Percentiles rank a stretch among this genome's conserved stretches.
These are phyloP conservation scores for Eupithecia pulchellata DNA, from an alignment of 2,888 invertebrate species.

Conservation along the genomic window DNA sequence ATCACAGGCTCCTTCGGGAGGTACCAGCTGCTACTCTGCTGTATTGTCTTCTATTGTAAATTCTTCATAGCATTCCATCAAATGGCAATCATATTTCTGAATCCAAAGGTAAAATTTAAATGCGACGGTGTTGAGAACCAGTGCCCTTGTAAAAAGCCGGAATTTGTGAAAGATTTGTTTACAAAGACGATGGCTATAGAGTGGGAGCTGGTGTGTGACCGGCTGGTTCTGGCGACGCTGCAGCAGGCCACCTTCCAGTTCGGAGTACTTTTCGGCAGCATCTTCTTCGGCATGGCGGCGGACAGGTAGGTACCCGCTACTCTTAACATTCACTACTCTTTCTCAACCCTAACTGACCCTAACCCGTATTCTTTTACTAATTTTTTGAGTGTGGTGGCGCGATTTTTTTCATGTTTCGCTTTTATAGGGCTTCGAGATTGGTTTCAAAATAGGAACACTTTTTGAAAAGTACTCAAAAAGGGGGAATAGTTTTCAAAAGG, in stretches of 20 bases:
- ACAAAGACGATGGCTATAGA: conserved; percentile 1
- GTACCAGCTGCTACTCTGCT: not conserved
- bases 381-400: too few relatives aligned
- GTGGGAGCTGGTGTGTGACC: not conserved
- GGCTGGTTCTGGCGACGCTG: not conserved
- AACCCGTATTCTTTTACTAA: too few relatives aligned
- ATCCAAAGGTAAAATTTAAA: not conserved
- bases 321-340: not conserved
- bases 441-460: too few relatives aligned
- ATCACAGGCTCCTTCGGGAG: not conserved
- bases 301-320: not conserved
- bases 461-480: too few relatives aligned
- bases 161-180: not conserved
- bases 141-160: not conserved
- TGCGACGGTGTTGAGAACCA: not conserved
- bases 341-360: too few relatives aligned
- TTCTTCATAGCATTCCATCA: conserved; percentile 11
- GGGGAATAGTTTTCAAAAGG: too few relatives aligned
- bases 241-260: not conserved
- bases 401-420: too few relatives aligned
- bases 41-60: not conserved
- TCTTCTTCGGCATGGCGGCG: not conserved
- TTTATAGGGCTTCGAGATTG: too few relatives aligned
- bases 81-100: conserved; percentile 1
- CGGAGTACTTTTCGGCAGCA: not conserved